Evolutionary conservation across 1,140 invertebrate species (phyloP).

Genomic region (Coboldia fuscipes): DNA sequence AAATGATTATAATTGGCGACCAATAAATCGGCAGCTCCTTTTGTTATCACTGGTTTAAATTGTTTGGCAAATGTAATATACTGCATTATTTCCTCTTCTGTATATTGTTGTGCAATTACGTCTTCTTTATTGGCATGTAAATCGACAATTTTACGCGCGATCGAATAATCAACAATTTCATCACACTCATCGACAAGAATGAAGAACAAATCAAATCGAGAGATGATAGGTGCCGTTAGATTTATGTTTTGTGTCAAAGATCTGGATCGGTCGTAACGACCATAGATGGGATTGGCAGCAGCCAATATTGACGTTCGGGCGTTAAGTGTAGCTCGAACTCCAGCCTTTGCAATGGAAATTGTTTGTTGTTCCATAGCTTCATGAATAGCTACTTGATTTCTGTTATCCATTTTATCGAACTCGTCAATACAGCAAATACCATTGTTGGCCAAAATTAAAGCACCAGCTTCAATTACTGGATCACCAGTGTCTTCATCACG

Average conservation of each 20-base stretch:
- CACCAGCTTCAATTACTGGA: constrained; percentile 98
- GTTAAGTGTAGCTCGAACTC: constrained; percentile 91
- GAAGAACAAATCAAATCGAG: constrained; percentile 97
- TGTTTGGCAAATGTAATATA: constrained; percentile 94
- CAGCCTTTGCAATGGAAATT: constrained; percentile 96
- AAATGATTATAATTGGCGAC: constrained; percentile 79
- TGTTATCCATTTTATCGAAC: constrained; percentile 98
- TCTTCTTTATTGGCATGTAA: constrained; percentile 64
- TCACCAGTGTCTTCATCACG: constrained; percentile 93
- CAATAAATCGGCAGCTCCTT: constrained; percentile 65
- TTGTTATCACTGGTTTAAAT: constrained; percentile 80
- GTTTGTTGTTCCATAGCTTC: constrained; percentile 99
- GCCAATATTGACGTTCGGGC: constrained; percentile 95
- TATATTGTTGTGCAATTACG: constrained; percentile 59
- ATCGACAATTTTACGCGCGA: constrained; percentile 89
- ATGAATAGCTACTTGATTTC: constrained; percentile 97
- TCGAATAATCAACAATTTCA: constrained; percentile 86
- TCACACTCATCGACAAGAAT: constrained; percentile 92
- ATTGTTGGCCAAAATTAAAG: constrained; percentile 97
- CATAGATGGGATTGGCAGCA: constrained; percentile 94
- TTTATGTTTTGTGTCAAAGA: constrained; percentile 89
- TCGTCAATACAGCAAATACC: constrained; percentile 99
- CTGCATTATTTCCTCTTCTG: constrained; percentile 66
- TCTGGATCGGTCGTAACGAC: constrained; percentile 85
- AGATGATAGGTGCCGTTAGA: constrained; percentile 95